phyloP scores from a whole-genome alignment of 2,888 invertebrate genomes.

The Dicycla oo region DNA sequence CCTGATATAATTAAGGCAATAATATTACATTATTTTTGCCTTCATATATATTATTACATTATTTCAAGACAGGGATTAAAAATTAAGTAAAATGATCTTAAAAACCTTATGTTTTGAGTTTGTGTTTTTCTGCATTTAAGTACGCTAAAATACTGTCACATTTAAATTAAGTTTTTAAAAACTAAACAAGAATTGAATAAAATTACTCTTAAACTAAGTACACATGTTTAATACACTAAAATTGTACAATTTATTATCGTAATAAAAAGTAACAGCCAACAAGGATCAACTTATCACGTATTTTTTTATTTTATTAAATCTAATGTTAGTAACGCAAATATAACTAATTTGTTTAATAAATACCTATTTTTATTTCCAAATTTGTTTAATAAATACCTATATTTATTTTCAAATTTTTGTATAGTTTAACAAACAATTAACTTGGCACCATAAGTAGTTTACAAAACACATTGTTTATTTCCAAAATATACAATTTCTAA shows the following conservation, averaged over 20 bases:
- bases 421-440: neutral
- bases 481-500: neutral
- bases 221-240: neutral
- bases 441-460: conserved; percentile 18
- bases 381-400: conserved; percentile 1
- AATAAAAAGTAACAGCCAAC: conserved; percentile 27
- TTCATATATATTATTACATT: too few species aligned
- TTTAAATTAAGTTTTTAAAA: conserved; percentile 33
- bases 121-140: conserved; percentile 15
- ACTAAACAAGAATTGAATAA: neutral
- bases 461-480: conserved; percentile 17
- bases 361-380: neutral
- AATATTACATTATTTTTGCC: neutral
- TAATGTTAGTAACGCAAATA: conserved; percentile 22
- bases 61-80: neutral
- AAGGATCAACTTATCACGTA: conserved; percentile 4
- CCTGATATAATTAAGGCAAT: neutral
- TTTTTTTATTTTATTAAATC: too few species aligned
- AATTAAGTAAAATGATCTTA: neutral
- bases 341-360: conserved; percentile 22
- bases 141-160: conserved; percentile 51
- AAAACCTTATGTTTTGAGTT: neutral
- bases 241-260: conserved; percentile 32
- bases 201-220: conserved; percentile 12
- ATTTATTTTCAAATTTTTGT: neutral